Evolutionary conservation across 2,113 vertebrate genomes (phyloP), one percentile per base, ranked within the genome.

Genomic region (Theropithecus gelada): DNA sequence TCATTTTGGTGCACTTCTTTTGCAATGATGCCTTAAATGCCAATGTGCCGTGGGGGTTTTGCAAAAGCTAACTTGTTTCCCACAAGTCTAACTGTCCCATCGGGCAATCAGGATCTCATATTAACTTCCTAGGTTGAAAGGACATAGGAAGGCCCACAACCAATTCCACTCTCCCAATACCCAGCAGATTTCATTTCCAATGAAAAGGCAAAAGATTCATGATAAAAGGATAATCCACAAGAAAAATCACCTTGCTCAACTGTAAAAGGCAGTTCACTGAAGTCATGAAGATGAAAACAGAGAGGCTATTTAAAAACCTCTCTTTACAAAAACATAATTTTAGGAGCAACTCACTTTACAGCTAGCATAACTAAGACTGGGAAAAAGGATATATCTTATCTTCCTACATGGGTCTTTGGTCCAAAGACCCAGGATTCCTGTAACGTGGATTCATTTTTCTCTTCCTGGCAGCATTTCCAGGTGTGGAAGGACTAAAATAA

Each of bases 111-210:
- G 50, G 27, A 92, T 86, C 16, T 40, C 57, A 73, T 83, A 81
- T 88, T 76, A 90, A 93, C 35, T 93, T 93, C 27, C 27, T 50
- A 57, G 68, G 16, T 32, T 96, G 6, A 98, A 97, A 96, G n/a
- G 43, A n/a, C 12, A 2, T 32, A 64, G 61, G 61, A 64, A 94
- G 40, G n/a, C 10, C 88, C 59, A 68, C 96, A 92, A 83, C 32
- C 79, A 59, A 84, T 30, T n/a, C 30, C 38, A 14, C 18, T 90
- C 43, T 92, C 55, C 35, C 23, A 96, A 73, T 1, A 94, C 11
- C 40, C 52, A 92, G 50, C 50, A 96, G 57, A 61, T 52, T 61
- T 86, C n/a, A 25, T 92, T 48, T 89, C 32, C 25, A 83, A 64
- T 43, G 61, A 79, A 89, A 95, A 93, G 16, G 4, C 50, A 75